A percentile compares a stretch with the other conserved stretches of the same genome.
phyloP scores from a whole-genome alignment of 1,140 invertebrate species.

The Camponotus floridanus region DNA sequence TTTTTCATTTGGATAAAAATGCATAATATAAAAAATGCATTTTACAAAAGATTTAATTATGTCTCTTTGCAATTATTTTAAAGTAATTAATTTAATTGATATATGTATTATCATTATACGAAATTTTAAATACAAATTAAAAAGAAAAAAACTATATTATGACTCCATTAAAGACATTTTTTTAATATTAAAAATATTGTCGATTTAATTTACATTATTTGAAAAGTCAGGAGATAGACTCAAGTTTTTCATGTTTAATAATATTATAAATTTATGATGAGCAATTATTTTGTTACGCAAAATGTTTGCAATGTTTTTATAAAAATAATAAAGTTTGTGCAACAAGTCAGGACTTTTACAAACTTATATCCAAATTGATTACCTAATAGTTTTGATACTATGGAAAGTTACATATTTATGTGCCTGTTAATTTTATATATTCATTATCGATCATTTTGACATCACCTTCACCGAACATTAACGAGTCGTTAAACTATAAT shows the following conservation, averaged over 20 bases:
- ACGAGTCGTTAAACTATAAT: neutral
- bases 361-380: neutral
- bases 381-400: neutral
- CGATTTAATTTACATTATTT: neutral
- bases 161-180: neutral
- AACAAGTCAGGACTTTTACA: neutral
- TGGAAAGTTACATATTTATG: neutral
- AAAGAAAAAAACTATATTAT: neutral
- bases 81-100: neutral
- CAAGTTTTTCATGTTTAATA: neutral
- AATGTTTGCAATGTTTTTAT: neutral
- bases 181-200: constrained; percentile 11
- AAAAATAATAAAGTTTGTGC: neutral
- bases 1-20: neutral
- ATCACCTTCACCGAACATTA: constrained; percentile 4
- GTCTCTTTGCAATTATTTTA: neutral
- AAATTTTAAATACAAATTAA: neutral
- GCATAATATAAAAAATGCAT: neutral
- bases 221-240: neutral
- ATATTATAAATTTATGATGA: neutral
- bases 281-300: neutral
- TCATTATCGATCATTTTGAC: constrained; percentile 14
- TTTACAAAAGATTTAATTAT: neutral
- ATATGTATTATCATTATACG: neutral
- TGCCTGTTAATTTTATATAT: constrained; percentile 11